Base-by-base conservation (phyloP, 2,797 vertebrate genomes). In the Taeniopygia guttata region DNA sequence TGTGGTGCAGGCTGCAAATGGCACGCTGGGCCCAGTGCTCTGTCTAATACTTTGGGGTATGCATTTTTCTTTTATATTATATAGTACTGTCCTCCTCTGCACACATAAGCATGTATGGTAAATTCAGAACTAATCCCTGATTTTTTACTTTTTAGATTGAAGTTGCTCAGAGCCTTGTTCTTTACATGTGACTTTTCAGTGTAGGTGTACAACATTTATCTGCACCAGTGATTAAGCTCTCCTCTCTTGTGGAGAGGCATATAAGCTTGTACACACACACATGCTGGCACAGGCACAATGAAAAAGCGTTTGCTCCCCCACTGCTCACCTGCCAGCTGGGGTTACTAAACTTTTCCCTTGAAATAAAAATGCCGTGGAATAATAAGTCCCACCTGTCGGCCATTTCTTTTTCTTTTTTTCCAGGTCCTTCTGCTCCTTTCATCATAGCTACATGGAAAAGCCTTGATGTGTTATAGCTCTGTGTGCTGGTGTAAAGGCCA, bases 321-420 rank as follows among this genome's bases (percentile, higher is more conserved):
- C 92, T 60, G 88, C 94, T 97, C 96, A 97, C 97, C 96, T 97
- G 96, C 96, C 97, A 97, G 97, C 96, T 97, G 96, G 95, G 95
- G 95, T 97, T 97, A 96, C 95, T 96, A 97, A 97, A 97, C 95
- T 96, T 97, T 97, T 97, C 95, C 96, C 96, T 97, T 96, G 95
- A 97, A 97, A 97, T 96, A 96, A 96, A 97, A 97, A 96, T 83
- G 87, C 87, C 87, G 95, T 85, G 92, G 94, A 97, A 96, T 97
- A 97, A 97, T 96, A 97, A 97, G 96, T 95, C 96, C 95, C 96
- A 97, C 97, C 96, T 97, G 96, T 96, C 72, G 11, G 92, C 93
- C 95, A 96, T 94, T 96, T 87, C 84, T 90, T 92, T 93, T 94
- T 92, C 80, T 82, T 95, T 94, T 95, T 96, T 92, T 84, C 95